A percentile compares a stretch with the other conserved stretches of the same genome.
phyloP scores from a whole-genome alignment of 1,140 invertebrate genomes.

The Heterodera schachtii region DNA sequence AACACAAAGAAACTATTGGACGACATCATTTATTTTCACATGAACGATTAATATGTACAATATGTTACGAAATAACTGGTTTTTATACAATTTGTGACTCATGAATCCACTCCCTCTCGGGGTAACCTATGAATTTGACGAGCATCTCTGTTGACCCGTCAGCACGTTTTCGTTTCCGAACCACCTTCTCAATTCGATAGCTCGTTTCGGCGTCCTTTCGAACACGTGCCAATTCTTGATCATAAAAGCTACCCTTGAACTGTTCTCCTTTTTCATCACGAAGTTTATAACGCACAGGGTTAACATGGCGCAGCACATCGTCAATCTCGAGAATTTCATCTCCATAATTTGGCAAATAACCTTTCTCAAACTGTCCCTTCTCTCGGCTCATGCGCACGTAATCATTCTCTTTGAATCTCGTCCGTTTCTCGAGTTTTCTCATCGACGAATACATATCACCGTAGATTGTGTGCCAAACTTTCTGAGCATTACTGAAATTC shows the following conservation, averaged over 20 bases:
- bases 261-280: not conserved
- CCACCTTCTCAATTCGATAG: conserved; percentile 21
- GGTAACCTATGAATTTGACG: conserved; percentile 28
- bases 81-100: conserved; percentile 8
- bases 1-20: conserved; percentile 30
- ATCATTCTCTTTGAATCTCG: not conserved
- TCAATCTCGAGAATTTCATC: conserved; percentile 34
- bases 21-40: not conserved
- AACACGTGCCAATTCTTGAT: not conserved
- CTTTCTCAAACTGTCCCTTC: conserved; percentile 20
- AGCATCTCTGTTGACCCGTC: conserved; percentile 23
- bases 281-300: not conserved
- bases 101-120: conserved; percentile 11
- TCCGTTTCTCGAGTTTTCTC: too few species aligned
- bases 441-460: too few species aligned
- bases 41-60: not conserved
- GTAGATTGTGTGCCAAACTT: too few species aligned
- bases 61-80: too few species aligned
- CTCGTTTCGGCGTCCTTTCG: not conserved
- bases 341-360: conserved; percentile 27
- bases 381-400: conserved; percentile 9
- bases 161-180: conserved; percentile 4
- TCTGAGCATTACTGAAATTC: too few species aligned
- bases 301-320: not conserved
- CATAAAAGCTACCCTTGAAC: not conserved